Conservation (phyloP, 2,888 invertebrate species). For the Microplitis deprimator region DNA sequence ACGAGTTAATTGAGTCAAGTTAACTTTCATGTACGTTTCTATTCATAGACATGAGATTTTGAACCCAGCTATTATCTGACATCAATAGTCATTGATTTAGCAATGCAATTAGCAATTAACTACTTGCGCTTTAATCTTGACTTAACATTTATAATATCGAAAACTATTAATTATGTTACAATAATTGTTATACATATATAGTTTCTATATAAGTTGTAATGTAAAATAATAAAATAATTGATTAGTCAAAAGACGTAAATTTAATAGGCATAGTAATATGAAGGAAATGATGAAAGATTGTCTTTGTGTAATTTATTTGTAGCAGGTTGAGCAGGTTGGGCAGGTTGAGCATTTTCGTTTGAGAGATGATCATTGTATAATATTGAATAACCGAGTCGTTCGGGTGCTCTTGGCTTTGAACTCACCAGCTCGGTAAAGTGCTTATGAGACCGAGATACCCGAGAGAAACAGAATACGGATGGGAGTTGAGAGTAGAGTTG, state of each 20-base stretch:
- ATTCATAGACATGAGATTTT: conserved; percentile 1
- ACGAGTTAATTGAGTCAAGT: neutral
- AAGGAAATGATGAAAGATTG: conserved; percentile 24
- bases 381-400: conserved; percentile 40
- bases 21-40: neutral
- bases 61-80: conserved; percentile 11
- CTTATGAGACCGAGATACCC: conserved; percentile 33
- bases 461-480: conserved; percentile 1
- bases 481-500: neutral
- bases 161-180: conserved; percentile 7
- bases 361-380: conserved; percentile 43
- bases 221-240: too few species aligned
- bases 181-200: neutral
- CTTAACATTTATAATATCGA: conserved; percentile 25
- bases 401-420: conserved; percentile 47
- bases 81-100: conserved; percentile 20
- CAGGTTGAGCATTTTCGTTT: conserved; percentile 39
- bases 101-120: conserved; percentile 25
- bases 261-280: neutral
- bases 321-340: neutral
- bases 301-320: conserved; percentile 38
- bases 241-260: too few species aligned
- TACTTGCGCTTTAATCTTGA: conserved; percentile 20
- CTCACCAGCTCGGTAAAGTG: conserved; percentile 7
- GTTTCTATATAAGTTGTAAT: neutral